These are phyloP conservation scores for Tribolium freemani DNA, from an alignment of 2,888 invertebrate species.

Conservation along the genomic window DNA sequence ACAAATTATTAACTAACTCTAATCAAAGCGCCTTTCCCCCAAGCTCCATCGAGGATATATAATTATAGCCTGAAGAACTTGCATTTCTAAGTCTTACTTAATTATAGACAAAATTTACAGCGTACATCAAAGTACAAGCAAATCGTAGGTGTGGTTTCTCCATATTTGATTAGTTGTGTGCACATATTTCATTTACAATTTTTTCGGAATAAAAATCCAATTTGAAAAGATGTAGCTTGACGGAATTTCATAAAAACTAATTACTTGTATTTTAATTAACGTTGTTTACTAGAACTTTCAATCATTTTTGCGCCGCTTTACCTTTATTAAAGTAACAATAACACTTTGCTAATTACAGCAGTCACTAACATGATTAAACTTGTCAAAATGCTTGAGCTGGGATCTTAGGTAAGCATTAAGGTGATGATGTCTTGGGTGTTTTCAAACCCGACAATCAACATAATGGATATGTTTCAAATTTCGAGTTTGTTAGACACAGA, in stretches of 20 bases:
- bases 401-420: not conserved
- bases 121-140: not conserved
- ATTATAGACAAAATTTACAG: not conserved
- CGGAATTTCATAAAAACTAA: too few relatives aligned
- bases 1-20: not conserved
- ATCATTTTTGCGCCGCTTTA: not conserved
- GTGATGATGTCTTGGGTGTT: constrained; percentile 1
- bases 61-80: not conserved
- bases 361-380: too few relatives aligned
- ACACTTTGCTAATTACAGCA: too few relatives aligned
- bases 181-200: not conserved
- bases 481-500: not conserved
- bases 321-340: not conserved
- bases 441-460: not conserved
- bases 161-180: not conserved
- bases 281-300: not conserved
- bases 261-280: not conserved
- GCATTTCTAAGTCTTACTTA: not conserved
- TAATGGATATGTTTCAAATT: not conserved
- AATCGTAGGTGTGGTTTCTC: not conserved
- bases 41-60: not conserved
- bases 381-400: too few relatives aligned
- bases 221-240: not conserved
- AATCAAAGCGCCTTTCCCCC: not conserved
- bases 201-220: not conserved